phyloP scores from a whole-genome alignment of 2,797 vertebrate genomes.

The Eidolon dupreanum region DNA sequence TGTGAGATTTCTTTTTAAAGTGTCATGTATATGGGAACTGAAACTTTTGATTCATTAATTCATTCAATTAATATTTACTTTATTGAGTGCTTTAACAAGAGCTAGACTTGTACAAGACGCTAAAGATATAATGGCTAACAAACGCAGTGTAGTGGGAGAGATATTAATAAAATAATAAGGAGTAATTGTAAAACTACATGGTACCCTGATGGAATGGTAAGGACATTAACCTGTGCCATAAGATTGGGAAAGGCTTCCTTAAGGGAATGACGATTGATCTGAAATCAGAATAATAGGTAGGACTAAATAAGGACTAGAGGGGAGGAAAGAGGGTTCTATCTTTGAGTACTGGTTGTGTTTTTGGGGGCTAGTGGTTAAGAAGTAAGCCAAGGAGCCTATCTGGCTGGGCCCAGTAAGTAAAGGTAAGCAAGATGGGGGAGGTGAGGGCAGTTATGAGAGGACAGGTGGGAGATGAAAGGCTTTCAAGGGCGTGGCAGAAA shows the following conservation, averaged over 20 bases:
- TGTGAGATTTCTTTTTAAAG: background rate
- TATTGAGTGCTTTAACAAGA: background rate
- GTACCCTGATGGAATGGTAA: background rate
- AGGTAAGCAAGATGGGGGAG: background rate
- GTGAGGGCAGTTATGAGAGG: background rate
- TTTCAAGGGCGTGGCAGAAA: background rate
- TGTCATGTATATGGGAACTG: background rate
- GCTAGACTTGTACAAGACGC: background rate
- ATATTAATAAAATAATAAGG: slow-evolving; percentile 17
- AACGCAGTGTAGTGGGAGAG: background rate
- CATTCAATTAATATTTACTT: background rate
- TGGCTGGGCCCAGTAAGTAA: background rate
- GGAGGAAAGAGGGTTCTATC: background rate
- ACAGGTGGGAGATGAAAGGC: background rate
- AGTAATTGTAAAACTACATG: background rate
- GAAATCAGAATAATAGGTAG: background rate
- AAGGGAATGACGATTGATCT: background rate
- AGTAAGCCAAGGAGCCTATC: background rate
- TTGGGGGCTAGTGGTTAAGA: background rate
- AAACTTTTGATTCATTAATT: background rate
- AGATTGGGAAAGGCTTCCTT: background rate
- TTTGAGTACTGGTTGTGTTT: background rate
- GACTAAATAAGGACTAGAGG: background rate
- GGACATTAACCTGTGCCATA: background rate
- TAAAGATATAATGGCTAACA: background rate